Conservation (phyloP, 2,113 vertebrate species). For the Otis tarda region DNA sequence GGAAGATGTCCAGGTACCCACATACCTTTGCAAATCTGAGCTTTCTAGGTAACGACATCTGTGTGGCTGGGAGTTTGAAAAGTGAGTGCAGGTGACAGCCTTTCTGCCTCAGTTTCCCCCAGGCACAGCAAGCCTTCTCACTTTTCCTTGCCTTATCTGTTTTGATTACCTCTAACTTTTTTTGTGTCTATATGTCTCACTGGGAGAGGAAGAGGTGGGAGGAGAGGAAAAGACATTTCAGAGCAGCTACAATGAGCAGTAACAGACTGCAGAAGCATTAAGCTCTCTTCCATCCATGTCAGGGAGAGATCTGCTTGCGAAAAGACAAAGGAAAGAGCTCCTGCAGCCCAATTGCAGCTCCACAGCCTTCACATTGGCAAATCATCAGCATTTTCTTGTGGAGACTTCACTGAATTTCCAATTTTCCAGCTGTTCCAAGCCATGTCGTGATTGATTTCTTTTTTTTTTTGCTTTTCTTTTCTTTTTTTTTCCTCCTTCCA, state of each 20-base stretch:
- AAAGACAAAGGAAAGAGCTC: background rate
- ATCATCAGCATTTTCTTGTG: background rate
- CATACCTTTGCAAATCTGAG: background rate
- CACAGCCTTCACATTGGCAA: background rate
- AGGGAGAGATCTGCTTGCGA: background rate
- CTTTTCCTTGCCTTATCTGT: background rate
- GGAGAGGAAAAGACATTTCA: background rate
- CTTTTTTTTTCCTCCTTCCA: accelerated
- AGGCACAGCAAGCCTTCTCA: background rate
- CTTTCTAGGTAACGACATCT: background rate
- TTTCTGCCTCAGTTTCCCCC: background rate
- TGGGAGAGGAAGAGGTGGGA: background rate
- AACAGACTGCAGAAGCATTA: background rate
- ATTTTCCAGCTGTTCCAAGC: background rate
- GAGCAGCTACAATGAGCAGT: background rate
- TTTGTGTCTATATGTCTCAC: background rate
- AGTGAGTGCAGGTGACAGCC: background rate
- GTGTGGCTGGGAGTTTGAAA: background rate
- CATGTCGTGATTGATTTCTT: background rate
- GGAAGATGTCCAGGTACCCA: background rate
- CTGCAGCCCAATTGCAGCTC: background rate
- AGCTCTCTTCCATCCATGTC: background rate
- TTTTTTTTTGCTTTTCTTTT: background rate
- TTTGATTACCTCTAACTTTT: background rate
- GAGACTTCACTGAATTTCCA: background rate